These are phyloP conservation scores for Brassicogethes aeneus DNA, from an alignment of 2,888 invertebrate genomes.

Conservation along the genomic window DNA sequence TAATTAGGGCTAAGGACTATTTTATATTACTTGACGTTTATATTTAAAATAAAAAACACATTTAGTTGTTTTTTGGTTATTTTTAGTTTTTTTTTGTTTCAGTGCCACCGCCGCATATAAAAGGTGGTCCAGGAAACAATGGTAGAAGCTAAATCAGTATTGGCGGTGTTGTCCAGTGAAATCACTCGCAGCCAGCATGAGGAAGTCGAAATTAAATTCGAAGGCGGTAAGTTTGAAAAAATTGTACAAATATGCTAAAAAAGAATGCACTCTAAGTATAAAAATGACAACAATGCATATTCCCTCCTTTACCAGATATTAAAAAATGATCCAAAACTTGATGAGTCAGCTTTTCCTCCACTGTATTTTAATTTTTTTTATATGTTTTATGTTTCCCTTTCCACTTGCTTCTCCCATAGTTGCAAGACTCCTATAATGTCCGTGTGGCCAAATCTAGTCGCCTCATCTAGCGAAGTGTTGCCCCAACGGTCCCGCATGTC, in stretches of 20 bases:
- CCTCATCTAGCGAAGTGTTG: constrained; percentile 84
- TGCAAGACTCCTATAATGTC: constrained; percentile 67
- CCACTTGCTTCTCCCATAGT: constrained; percentile 45
- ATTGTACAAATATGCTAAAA: constrained; percentile 1
- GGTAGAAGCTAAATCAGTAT: constrained; percentile 23
- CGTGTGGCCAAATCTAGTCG: constrained; percentile 72
- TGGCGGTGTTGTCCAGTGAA: constrained; percentile 38
- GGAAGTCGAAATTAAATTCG: constrained; percentile 38
- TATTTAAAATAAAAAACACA: too few species aligned
- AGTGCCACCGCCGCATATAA: constrained; percentile 30
- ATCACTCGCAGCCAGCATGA: constrained; percentile 41
- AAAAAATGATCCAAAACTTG: too few species aligned
- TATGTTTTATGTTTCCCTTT: too few species aligned
- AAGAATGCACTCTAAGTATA: not conserved
- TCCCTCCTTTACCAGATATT: too few species aligned
- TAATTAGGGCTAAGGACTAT: too few species aligned
- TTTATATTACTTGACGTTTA: too few species aligned
- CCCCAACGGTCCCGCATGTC: constrained; percentile 86
- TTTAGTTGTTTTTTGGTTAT: too few species aligned
- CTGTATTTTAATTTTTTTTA: too few species aligned
- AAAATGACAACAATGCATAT: too few species aligned
- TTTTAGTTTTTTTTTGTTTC: constrained; percentile 9
- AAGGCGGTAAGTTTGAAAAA: constrained; percentile 37
- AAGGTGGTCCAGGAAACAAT: constrained; percentile 36
- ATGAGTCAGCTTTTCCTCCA: too few species aligned